Base-by-base conservation (phyloP, 2,113 vertebrate genomes). In the Oncorhynchus nerka region DNA sequence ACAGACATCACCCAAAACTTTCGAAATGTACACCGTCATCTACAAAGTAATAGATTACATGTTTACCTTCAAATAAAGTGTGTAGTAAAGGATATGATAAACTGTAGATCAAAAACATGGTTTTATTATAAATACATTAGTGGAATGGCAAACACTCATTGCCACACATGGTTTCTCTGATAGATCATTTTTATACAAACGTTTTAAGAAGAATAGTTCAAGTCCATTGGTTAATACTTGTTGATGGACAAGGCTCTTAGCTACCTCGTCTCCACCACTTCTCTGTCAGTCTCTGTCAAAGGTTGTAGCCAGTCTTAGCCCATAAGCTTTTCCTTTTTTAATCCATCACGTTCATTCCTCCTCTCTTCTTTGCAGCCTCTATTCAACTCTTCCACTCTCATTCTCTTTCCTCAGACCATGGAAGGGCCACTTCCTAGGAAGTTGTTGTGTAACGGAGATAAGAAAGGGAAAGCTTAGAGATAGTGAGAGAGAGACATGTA, bases 361-460 rank as follows among this genome's bases (percentile, higher is more conserved):
- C 20, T 20, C 30, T n/a, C 16, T 32, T 39, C 67, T 39, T 16
- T 32, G 30, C 19, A 19, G 39, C 16, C 5, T 48, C 39, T 26
- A 13, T n/a, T 61, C 57, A n/a, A 20, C 16, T 24, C 20, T 24
- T n/a, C 16, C 9, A 11, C 49, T 20, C 39, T 45, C 68, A 1
- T 22, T 20, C 28, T 24, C 4, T 20, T 39, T 15, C 28, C 34
- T 70, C 62, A 97, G 70, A 97, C 95, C 91, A 95, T 87, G 9
- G 90, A 92, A 3, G 92, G 92, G 80, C 90, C 88, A 83, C 87
- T 91, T 68, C 92, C 93, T 71, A 94, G 91, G 76, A 92, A 12
- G 51, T 86, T 94, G 87, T 57, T 93, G 75, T 93, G 90, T 70
- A 96, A 89, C 94, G 96, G 87, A 57, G n/a, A 61, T 24, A 68